Percentiles rank a stretch among this genome's conserved stretches.
phyloP scores from a whole-genome alignment of 2,888 invertebrate genomes.

The Agrochola litura region DNA sequence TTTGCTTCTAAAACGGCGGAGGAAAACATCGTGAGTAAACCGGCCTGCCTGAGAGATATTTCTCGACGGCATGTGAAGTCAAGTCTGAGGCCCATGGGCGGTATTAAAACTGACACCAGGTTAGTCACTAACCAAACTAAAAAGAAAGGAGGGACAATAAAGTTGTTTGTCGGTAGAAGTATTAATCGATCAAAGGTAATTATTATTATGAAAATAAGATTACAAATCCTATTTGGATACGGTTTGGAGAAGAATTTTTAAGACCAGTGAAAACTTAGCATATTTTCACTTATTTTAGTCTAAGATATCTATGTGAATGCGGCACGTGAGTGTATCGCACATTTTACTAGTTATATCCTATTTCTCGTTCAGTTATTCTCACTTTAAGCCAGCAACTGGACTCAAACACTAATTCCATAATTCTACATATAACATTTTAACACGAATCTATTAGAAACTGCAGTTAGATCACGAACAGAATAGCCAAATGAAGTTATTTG shows the following conservation, averaged over 20 bases:
- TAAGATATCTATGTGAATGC: too few species aligned
- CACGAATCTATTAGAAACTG: slow-evolving; percentile 49
- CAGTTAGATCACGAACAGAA: slow-evolving; percentile 54
- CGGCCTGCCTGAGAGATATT: too few species aligned
- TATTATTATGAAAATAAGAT: background rate
- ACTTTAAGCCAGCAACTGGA: background rate
- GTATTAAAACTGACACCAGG: too few species aligned
- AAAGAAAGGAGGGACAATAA: background rate
- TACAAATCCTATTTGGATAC: background rate
- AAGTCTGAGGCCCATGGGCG: too few species aligned
- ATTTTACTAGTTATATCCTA: background rate
- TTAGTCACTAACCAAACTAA: too few species aligned
- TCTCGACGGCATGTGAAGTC: too few species aligned
- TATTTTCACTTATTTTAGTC: background rate
- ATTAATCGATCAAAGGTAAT: background rate
- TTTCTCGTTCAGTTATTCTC: slow-evolving; percentile 3
- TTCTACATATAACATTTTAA: slow-evolving; percentile 29
- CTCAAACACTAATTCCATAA: slow-evolving; percentile 24
- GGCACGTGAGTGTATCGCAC: background rate
- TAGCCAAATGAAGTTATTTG: slow-evolving; percentile 59
- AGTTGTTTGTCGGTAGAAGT: background rate
- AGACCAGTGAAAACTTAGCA: too few species aligned
- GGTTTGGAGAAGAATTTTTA: background rate
- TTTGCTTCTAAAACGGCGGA: too few species aligned
- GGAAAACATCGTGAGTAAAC: too few species aligned